A percentile compares a stretch with the other conserved stretches of the same genome.
Evolutionary conservation across 2,797 vertebrate species (phyloP).

Genomic region (Sarcophilus harrisii): DNA sequence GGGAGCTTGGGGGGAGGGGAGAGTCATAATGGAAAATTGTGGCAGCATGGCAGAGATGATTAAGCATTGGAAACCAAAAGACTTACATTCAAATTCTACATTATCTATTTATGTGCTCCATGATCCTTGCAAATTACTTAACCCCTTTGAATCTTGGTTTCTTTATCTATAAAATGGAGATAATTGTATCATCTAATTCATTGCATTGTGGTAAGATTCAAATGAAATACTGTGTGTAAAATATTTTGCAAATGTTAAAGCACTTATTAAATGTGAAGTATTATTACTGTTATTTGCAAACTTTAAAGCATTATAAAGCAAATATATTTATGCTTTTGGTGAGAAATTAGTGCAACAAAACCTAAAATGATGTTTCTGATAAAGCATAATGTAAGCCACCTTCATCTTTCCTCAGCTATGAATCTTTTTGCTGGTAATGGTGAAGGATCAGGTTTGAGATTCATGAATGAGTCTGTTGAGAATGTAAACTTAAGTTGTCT

Average conservation of each 20-base stretch:
- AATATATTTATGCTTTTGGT: neutral
- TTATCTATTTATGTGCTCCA: neutral
- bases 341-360: neutral
- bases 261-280: too few relatives aligned
- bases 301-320: neutral
- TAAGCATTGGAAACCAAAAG: neutral
- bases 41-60: too few relatives aligned
- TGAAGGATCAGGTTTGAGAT: neutral
- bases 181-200: neutral
- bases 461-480: fast-evolving
- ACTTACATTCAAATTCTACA: neutral
- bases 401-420: neutral
- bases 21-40: neutral
- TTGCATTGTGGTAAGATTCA: neutral
- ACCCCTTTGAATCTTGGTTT: neutral
- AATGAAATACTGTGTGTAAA: neutral
- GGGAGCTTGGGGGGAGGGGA: fast-evolving
- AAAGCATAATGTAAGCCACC: neutral
- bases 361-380: neutral
- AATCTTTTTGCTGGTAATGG: neutral
- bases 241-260: neutral
- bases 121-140: neutral
- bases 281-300: neutral
- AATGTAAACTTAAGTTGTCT: neutral
- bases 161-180: neutral